These are phyloP conservation scores for Procambarus virginalis DNA, from an alignment of 1,140 invertebrate species.

Conservation along the genomic window DNA sequence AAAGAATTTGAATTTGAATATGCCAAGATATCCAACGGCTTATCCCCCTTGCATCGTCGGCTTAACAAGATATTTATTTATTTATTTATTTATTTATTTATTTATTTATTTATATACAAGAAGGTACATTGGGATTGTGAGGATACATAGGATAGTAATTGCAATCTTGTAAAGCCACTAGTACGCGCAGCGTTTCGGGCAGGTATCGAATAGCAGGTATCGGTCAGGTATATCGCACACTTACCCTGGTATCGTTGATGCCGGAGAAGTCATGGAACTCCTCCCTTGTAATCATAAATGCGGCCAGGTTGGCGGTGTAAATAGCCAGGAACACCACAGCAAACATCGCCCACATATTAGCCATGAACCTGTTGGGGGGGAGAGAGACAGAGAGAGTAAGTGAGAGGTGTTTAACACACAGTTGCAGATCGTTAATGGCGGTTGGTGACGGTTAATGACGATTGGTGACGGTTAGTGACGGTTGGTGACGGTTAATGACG, in stretches of 20 bases:
- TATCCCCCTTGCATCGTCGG: too few relatives aligned
- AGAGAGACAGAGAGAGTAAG: not conserved
- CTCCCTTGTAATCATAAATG: constrained; percentile 99
- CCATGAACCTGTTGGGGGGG: constrained; percentile 85
- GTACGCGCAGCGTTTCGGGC: too few relatives aligned
- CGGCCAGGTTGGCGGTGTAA: constrained; percentile 97
- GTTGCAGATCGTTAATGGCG: not conserved
- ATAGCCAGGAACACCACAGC: constrained; percentile 93
- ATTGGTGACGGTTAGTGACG: not conserved
- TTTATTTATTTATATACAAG: too few relatives aligned
- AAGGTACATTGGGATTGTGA: too few relatives aligned
- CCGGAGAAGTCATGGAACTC: constrained; percentile 96
- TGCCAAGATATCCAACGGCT: too few relatives aligned
- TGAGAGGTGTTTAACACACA: not conserved
- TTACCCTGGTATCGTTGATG: constrained; percentile 87
- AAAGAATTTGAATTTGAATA: too few relatives aligned
- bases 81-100: too few relatives aligned
- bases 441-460: not conserved
- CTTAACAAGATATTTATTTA: too few relatives aligned
- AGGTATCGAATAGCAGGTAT: too few relatives aligned
- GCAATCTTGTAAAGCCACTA: too few relatives aligned
- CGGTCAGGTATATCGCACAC: constrained; percentile 8
- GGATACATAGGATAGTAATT: too few relatives aligned
- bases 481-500: not conserved
- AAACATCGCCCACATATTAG: constrained; percentile 98